phyloP scores from a whole-genome alignment of 2,888 invertebrate species.

The Dicroscelio sp. region DNA sequence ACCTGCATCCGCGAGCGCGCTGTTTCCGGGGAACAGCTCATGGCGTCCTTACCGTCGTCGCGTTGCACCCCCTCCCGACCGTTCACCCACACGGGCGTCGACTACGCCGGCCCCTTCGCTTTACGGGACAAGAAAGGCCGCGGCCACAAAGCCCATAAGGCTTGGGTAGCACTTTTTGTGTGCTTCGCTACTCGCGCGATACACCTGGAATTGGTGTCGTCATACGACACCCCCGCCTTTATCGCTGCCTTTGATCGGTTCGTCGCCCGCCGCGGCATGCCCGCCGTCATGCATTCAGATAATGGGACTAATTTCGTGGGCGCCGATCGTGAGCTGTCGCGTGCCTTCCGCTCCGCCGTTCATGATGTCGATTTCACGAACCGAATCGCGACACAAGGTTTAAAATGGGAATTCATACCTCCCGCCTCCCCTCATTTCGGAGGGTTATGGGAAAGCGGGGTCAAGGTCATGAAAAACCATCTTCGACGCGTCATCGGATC shows the following conservation, averaged over 20 bases:
- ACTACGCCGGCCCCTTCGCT: background rate
- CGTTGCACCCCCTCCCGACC: background rate
- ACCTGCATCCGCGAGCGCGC: background rate
- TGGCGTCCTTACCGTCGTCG: background rate
- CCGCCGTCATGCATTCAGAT: background rate
- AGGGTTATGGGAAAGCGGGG: background rate
- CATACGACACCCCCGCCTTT: constrained; percentile 19
- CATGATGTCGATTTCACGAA: background rate
- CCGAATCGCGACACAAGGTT: background rate
- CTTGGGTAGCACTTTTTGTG: constrained; percentile 21
- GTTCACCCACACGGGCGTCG: background rate
- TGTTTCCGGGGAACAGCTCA: background rate
- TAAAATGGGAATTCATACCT: background rate
- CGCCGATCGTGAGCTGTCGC: background rate
- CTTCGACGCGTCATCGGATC: background rate
- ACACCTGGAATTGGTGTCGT: constrained; percentile 18
- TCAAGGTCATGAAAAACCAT: background rate
- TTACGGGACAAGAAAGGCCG: background rate
- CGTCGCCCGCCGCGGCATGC: constrained; percentile 10
- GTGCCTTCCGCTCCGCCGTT: background rate
- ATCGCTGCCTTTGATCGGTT: constrained; percentile 8
- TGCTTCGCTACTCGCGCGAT: constrained; percentile 6
- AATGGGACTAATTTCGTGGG: constrained; percentile 41
- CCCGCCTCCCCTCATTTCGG: background rate
- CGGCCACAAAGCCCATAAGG: background rate